These are phyloP conservation scores for Acanthopagrus latus DNA, from an alignment of 2,797 vertebrate species.

Conservation along the genomic window DNA sequence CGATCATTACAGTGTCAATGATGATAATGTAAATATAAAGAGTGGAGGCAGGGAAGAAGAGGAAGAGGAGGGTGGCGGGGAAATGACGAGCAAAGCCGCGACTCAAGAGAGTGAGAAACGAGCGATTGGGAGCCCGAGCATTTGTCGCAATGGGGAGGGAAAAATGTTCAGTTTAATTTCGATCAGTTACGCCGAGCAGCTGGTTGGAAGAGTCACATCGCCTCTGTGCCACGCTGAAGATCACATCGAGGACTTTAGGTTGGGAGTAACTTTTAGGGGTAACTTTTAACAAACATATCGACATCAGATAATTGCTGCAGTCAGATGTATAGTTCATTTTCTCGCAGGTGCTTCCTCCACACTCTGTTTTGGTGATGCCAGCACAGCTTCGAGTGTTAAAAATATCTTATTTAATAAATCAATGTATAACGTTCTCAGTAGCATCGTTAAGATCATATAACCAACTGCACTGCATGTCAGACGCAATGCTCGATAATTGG, in stretches of 20 bases:
- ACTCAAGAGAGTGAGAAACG: slow-evolving; percentile 33
- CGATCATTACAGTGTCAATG: slow-evolving; percentile 87
- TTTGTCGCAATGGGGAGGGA: slow-evolving; percentile 64
- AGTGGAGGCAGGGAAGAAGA: slow-evolving; percentile 72
- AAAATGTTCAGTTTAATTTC: slow-evolving; percentile 64
- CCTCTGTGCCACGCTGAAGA: slow-evolving; percentile 18
- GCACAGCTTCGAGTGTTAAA: slow-evolving; percentile 4
- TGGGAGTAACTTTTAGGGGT: slow-evolving; percentile 1
- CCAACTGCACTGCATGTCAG: not conserved
- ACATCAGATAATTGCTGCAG: not conserved
- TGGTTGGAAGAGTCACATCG: slow-evolving; percentile 12
- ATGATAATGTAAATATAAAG: slow-evolving; percentile 85
- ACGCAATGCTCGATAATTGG: slow-evolving; percentile 38
- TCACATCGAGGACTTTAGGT: slow-evolving; percentile 10
- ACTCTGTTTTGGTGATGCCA: slow-evolving; percentile 2
- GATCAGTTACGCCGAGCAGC: slow-evolving; percentile 39
- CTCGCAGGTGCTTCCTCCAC: not conserved
- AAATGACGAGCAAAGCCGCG: slow-evolving; percentile 40
- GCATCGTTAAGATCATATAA: slow-evolving; percentile 30
- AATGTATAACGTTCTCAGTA: not conserved
- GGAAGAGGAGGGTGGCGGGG: slow-evolving; percentile 34
- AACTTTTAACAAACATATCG: slow-evolving; percentile 23
- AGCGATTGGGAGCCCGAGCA: slow-evolving; percentile 44
- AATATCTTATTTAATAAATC: slow-evolving; percentile 19
- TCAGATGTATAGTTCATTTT: slow-evolving; percentile 11